Evolutionary conservation across 2,797 vertebrate genomes (phyloP), one percentile per base, ranked within the genome.

Genomic region (Chelon auratus): DNA sequence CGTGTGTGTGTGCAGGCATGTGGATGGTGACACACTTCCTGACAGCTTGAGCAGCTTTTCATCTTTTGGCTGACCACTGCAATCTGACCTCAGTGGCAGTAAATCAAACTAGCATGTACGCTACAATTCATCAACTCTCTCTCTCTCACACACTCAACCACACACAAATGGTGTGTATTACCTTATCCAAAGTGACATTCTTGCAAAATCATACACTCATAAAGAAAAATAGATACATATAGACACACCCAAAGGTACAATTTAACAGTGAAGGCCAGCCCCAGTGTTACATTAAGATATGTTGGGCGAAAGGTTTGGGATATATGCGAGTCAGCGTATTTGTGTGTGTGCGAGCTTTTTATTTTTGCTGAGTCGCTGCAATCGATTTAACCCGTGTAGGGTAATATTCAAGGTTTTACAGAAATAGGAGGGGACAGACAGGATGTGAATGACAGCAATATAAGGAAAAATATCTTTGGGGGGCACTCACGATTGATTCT

Each of bases 41-140:
- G 61, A 85, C 62, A 76, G 68, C 48, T 60, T 11, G 1, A 67
- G 50, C 45, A 51, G 48, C 60, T 64, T 68, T 42, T 81, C 77
- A 64, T 68, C 79, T 73, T 81, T 84, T 75, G 70, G 76, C 80
- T 85, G 76, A 82, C 79, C 77, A 56, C 42, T 72, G 68, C 68
- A 84, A 76, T 82, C 66, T 69, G 63, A 73, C 66, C 75, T 79
- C 47, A 66, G 37, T 67, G 70, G 63, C 68, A 71, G 64, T 87
- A 81, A 72, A 87, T 88, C 81, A 85, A 82, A 79, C 57, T 72
- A 55, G 42, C 18, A 69, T 67, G 43, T 62, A 56, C 72, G 51
- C 56, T 37, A 62, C 56, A 62, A 71, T 86, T 79, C 55, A 80
- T 82, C 72, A 85, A 33, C 5, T 33, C 30, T 33, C 30, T 22